Percentiles rank a stretch among this genome's conserved stretches.
Evolutionary conservation across 1,140 invertebrate genomes (phyloP).

Genomic region (Habropoda laboriosa): DNA sequence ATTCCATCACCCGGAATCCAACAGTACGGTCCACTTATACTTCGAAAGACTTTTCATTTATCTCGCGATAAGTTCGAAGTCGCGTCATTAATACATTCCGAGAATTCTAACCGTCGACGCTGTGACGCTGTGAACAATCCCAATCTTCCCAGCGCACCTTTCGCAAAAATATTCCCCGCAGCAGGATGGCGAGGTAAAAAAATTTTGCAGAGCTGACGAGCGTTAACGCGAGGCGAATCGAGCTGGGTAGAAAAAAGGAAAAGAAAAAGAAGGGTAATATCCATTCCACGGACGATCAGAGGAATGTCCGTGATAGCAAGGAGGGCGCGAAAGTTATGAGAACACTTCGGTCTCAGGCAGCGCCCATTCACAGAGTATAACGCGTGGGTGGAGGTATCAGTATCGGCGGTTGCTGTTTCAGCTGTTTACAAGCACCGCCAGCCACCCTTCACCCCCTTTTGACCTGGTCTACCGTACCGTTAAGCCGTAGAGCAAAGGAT

Average conservation of each 20-base stretch:
- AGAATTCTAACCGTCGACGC: too few relatives aligned
- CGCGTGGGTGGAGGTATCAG: conserved; percentile 48
- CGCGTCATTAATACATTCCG: too few relatives aligned
- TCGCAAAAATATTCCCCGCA: background rate
- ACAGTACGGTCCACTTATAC: too few relatives aligned
- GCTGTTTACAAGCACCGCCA: conserved; percentile 65
- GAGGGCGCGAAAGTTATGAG: conserved; percentile 60
- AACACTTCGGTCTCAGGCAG: conserved; percentile 39
- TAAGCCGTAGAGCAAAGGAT: conserved; percentile 59
- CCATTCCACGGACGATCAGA: conserved; percentile 25
- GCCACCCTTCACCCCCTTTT: conserved; percentile 38
- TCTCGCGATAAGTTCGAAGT: too few relatives aligned
- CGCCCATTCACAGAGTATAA: conserved; percentile 60
- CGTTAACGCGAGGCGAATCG: background rate
- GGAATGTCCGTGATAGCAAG: background rate
- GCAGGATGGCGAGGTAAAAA: background rate
- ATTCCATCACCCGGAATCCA: too few relatives aligned
- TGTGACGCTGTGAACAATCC: too few relatives aligned
- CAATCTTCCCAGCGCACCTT: too few relatives aligned
- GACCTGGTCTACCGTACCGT: conserved; percentile 47
- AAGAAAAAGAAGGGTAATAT: conserved; percentile 18
- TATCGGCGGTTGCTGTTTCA: conserved; percentile 64
- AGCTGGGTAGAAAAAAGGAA: background rate
- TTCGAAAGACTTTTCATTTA: too few relatives aligned
- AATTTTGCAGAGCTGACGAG: background rate